Base-by-base conservation (phyloP, 2,797 vertebrate genomes). In the Neopelma chrysocephalum region DNA sequence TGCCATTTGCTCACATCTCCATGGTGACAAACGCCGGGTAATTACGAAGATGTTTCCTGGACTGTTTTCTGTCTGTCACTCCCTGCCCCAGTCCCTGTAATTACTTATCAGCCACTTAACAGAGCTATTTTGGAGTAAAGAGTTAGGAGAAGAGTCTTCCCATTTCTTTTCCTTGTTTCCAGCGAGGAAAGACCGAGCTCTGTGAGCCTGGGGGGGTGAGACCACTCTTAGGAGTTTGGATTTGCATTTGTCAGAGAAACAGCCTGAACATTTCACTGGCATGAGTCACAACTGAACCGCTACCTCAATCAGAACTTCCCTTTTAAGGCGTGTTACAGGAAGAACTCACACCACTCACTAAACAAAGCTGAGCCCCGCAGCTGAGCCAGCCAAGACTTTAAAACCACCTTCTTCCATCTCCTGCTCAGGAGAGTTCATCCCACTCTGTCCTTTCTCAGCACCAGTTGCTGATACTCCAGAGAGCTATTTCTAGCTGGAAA, bases 201-300 rank as follows among this genome's bases (percentile, higher is more conserved):
- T 7, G 29, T 29, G 83, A 82, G 56, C 27, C n/a, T 64, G 5
- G 11, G 43, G 27, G 66, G 14, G 18, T 45, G 31, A 85, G 87
- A 93, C 93, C 79, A 78, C 82, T 94, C 36, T 70, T 47, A 72
- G 64, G 70, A 84, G 57, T 80, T 51, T 61, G 53, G n/a, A 83
- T 82, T 43, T 66, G 65, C 85, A 65, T 90, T 89, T 88, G 69
- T 82, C 57, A 57, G 91, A 95, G 92, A 58, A 93, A 45, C 58
- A 77, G 82, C 40, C 65, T 64, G 78, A 89, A 71, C 94, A 68
- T 97, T 97, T 97, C 86, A 76, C 91, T 97, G 0, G 26, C 19
- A 81, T 98, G 98, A 98, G 94, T 98, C 97, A 98, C 80, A 87
- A 82, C 94, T 90, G 91, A 97, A 95, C 88, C 69, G 32, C 91